Base-by-base conservation (phyloP, 1,140 invertebrate species). In the Bombus ignitus region DNA sequence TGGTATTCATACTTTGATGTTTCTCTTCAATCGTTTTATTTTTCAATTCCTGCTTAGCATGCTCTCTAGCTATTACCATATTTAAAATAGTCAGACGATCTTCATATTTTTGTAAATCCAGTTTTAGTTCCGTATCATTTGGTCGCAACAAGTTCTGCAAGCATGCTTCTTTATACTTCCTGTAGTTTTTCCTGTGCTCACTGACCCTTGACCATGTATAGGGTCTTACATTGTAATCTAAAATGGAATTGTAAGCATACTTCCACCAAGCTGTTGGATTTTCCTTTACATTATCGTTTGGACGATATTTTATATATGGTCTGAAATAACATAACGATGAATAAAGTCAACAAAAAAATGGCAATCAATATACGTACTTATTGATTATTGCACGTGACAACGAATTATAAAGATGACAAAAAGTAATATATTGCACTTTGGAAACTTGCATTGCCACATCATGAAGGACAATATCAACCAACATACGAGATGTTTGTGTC, bases 1-100 rank as follows among this genome's bases (percentile, higher is more conserved):
- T 59, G 39, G 1, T 68, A 66, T 73, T 71, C n/a, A 57, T 53
- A 1, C 44, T 74, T 75, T 84, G 85, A 62, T 76, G 84, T 73
- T 79, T 88, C 89, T 92, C 94, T 93, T 97, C 97, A 94, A 97
- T 95, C 91, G 97, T 96, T 92, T 97, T 97, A n/a, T 97, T 88
- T 70, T 77, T 78, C 53, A 91, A 88, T 81, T 91, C 89, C 13
- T 91, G 90, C 18, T 79, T 90, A 39, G 89, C 97, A 87, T 98
- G 96, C 93, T 98, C 97, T 88, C 97, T 96, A 0, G 97, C 98
- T 83, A 98, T 96, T 4, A 98, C 96, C 39, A 98, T 97, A 78
- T 97, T 98, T 66, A 97, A 94, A 47, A 98, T 96, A 70, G 97
- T 96, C 62, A 98, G 94, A 80, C 95, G 96, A 87, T 98, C 97